Percentiles rank a stretch among this genome's conserved stretches.
These are phyloP conservation scores for Sebastes oblongus DNA, from an alignment of 2,797 vertebrate genomes.

Conservation along the genomic window DNA sequence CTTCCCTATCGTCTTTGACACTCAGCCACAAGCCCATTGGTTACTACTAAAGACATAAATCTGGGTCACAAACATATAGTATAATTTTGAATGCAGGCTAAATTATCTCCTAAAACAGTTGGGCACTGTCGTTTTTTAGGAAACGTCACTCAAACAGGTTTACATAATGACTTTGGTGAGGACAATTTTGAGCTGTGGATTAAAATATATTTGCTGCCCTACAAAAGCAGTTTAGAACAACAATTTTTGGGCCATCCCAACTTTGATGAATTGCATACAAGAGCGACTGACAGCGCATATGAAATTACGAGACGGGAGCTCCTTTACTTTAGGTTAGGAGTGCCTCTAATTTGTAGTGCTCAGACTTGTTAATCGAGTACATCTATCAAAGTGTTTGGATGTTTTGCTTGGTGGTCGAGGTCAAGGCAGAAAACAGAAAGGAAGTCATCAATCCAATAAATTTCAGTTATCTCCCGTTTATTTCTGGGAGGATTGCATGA, in stretches of 20 bases:
- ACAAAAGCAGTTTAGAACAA: background rate
- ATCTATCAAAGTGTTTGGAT: slow-evolving; percentile 22
- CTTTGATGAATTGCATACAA: slow-evolving; percentile 10
- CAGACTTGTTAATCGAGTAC: slow-evolving; percentile 20
- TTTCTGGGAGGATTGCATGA: background rate
- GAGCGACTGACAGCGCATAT: background rate
- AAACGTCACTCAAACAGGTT: background rate
- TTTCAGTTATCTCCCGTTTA: background rate
- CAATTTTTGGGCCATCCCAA: background rate
- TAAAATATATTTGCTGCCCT: background rate
- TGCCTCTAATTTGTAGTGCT: slow-evolving; percentile 17
- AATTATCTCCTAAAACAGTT: background rate
- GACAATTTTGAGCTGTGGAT: background rate
- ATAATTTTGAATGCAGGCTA: background rate
- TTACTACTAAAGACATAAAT: background rate
- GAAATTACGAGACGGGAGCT: slow-evolving; percentile 4
- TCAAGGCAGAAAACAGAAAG: slow-evolving; percentile 7
- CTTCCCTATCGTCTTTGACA: background rate
- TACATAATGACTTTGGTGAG: background rate
- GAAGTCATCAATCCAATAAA: slow-evolving; percentile 9
- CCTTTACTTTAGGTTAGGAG: background rate
- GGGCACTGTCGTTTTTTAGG: no score
- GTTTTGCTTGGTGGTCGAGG: background rate
- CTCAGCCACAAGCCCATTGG: background rate
- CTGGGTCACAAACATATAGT: background rate